phyloP scores from a whole-genome alignment of 2,113 vertebrate genomes.

The Boulengeromyrus knoepffleri region DNA sequence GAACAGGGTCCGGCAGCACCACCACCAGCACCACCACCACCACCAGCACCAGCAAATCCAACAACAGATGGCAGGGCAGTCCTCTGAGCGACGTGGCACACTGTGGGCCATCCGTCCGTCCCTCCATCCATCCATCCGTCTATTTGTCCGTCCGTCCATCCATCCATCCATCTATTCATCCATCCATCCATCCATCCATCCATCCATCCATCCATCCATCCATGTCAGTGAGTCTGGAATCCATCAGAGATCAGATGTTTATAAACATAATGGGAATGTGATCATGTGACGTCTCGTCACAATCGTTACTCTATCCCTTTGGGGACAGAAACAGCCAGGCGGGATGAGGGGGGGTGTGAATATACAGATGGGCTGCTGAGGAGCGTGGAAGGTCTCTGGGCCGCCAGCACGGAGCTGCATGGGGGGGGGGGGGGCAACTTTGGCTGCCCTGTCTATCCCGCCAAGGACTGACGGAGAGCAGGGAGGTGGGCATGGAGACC shows the following conservation, averaged over 20 bases:
- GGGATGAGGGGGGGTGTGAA: background rate
- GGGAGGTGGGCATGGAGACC: conserved; percentile 60
- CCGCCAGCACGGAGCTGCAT: background rate
- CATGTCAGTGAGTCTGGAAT: background rate
- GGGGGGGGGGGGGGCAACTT: background rate
- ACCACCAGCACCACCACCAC: background rate
- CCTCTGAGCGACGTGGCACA: background rate
- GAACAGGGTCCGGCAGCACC: background rate
- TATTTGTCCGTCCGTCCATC: too few relatives aligned
- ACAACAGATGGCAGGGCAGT: background rate
- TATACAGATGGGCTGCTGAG: background rate
- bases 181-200: background rate
- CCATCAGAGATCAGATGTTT: background rate
- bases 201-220: background rate
- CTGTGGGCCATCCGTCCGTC: background rate
- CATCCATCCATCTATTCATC: background rate
- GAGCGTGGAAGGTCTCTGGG: background rate
- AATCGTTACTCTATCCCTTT: background rate
- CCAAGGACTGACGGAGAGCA: background rate
- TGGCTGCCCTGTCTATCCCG: background rate
- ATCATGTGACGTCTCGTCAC: background rate
- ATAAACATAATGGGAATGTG: background rate
- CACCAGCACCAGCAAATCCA: background rate
- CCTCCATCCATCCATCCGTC: background rate
- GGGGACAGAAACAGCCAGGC: background rate